Evolutionary conservation across 1,140 invertebrate species (phyloP), one percentile per base, ranked within the genome.

Genomic region (Dufourea novaeangliae): DNA sequence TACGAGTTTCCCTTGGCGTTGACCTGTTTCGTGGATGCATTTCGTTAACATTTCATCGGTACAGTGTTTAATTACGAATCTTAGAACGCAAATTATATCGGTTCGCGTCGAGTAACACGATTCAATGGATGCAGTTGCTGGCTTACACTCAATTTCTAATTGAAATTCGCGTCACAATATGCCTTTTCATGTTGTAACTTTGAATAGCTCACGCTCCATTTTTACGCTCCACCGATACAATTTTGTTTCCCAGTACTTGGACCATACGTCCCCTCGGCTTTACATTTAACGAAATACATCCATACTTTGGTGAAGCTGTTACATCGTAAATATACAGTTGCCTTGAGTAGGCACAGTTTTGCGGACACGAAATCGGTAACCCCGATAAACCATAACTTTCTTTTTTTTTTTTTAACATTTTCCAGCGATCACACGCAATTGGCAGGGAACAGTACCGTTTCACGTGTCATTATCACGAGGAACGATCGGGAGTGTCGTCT

Each of bases 261-360:
- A 46, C 44, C 44, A n/a, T n/a, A n/a, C n/a, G n/a, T n/a, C n/a
- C n/a, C 44, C 34, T 20, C n/a, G 14, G 44, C n/a, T n/a, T n/a
- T n/a, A n/a, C 46, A 17, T 20, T 27, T 7, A 63, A 63, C 56
- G 59, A 37, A 63, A 27, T 29, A 25, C 44, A 67, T 56, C 25
- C n/a, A 25, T 2, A 0, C 10, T 34, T 10, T 10, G 6, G 20
- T 4, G 25, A 6, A 5, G 25, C 14, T 7, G 11, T 25, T n/a
- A 4, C 0, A 11, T 25, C 6, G 54, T 25, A 25, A 44, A 57
- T 27, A 75, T 46, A 75, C 52, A 68, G 50, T 67, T 22, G 50
- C 32, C 7, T 7, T n/a, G 7, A 0, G 3, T 41, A 14, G 20
- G 2, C 8, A n/a, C 17, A 52, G 17, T 0, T 5, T 37, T 3